These are phyloP conservation scores for Litoditis marina DNA, from an alignment of 2,888 invertebrate genomes.

Conservation along the genomic window DNA sequence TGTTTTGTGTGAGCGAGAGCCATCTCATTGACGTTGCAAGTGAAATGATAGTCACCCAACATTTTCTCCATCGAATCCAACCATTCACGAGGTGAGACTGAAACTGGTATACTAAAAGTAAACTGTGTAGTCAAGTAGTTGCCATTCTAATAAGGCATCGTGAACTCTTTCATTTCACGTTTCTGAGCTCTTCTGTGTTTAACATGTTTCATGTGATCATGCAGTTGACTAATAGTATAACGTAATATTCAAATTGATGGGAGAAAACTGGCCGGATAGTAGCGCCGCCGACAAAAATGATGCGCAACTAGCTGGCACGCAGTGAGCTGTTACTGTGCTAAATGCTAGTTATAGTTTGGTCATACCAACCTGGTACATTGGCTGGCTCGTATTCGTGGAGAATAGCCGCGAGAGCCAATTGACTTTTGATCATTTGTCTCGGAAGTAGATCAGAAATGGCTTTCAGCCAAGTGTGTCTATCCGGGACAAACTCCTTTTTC, in stretches of 20 bases:
- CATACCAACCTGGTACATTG: slow-evolving; percentile 81
- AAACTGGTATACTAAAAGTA: no score
- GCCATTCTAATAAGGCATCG: no score
- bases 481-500: slow-evolving; percentile 55
- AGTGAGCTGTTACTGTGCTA: no score
- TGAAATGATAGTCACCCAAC: slow-evolving; percentile 79
- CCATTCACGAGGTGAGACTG: slow-evolving; percentile 50
- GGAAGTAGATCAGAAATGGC: slow-evolving; percentile 55
- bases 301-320: no score
- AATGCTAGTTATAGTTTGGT: no score
- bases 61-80: slow-evolving; percentile 70
- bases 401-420: slow-evolving; percentile 72
- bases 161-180: background rate
- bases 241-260: no score
- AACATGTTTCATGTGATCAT: no score
- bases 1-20: slow-evolving; percentile 82
- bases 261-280: no score
- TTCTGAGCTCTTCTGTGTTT: background rate
- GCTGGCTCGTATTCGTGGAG: slow-evolving; percentile 89
- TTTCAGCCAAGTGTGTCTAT: slow-evolving; percentile 53
- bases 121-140: no score
- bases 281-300: no score
- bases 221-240: no score
- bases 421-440: slow-evolving; percentile 42
- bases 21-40: slow-evolving; percentile 86